Conservation (phyloP, 2,888 invertebrate species). For the Dione juno region DNA sequence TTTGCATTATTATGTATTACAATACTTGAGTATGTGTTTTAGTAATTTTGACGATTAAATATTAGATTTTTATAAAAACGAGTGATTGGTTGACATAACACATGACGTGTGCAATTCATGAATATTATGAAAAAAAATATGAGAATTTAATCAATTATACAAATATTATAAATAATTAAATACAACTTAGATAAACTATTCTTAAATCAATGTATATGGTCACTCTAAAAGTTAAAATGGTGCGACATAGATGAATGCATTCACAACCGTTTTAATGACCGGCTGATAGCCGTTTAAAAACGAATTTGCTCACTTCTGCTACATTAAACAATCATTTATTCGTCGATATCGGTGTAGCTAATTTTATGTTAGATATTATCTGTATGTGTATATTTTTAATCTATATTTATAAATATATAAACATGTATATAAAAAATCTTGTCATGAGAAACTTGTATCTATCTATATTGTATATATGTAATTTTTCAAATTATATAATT, state of each 20-base stretch:
- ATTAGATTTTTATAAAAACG: too few species aligned
- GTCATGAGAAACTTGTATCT: too few species aligned
- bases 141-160: too few species aligned
- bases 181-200: background rate
- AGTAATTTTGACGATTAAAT: too few species aligned
- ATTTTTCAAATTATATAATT: too few species aligned
- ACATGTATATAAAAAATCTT: too few species aligned
- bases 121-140: background rate
- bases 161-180: too few species aligned
- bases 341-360: slow-evolving; percentile 45
- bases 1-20: too few species aligned
- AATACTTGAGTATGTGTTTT: too few species aligned
- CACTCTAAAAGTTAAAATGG: slow-evolving; percentile 58
- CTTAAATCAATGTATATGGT: slow-evolving; percentile 38
- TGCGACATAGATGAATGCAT: slow-evolving; percentile 53
- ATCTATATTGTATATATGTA: too few species aligned
- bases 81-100: too few species aligned
- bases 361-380: slow-evolving; percentile 35
- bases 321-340: slow-evolving; percentile 79
- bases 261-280: slow-evolving; percentile 79
- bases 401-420: background rate
- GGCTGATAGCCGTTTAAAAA: slow-evolving; percentile 84
- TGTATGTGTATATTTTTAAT: slow-evolving; percentile 20
- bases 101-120: too few species aligned
- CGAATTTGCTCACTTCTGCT: slow-evolving; percentile 84